A percentile compares a stretch with the other conserved stretches of the same genome.
These are phyloP conservation scores for Lamprotornis superbus DNA, from an alignment of 2,113 vertebrate genomes.

Conservation along the genomic window DNA sequence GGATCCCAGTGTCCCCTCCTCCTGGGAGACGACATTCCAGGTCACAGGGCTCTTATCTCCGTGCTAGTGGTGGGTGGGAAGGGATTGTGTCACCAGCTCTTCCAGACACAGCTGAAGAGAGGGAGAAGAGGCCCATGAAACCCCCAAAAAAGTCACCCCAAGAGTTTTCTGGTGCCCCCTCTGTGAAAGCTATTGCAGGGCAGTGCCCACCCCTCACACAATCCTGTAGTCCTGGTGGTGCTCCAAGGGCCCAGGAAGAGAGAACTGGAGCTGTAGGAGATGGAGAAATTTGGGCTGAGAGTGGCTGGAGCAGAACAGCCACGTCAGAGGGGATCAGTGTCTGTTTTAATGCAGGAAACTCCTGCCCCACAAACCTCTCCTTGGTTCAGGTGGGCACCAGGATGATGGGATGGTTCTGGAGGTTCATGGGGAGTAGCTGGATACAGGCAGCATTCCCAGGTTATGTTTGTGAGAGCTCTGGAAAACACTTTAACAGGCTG, in stretches of 20 bases:
- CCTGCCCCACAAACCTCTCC: background rate
- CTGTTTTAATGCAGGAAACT: background rate
- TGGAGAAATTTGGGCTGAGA: background rate
- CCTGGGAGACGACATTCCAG: background rate
- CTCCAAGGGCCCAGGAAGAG: background rate
- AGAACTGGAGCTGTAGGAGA: background rate
- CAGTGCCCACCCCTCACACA: accelerated
- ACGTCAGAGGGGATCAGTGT: background rate
- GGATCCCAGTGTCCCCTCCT: background rate
- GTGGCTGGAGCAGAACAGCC: background rate
- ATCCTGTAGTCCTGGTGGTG: accelerated
- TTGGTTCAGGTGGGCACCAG: background rate
- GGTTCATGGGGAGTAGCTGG: background rate
- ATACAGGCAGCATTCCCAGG: background rate
- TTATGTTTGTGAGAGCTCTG: background rate
- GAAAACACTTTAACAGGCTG: background rate
- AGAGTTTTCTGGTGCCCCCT: background rate
- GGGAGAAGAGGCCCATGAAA: background rate
- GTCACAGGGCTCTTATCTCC: background rate
- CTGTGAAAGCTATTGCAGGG: background rate
- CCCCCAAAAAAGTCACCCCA: background rate
- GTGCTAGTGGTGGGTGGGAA: accelerated
- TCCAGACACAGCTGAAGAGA: accelerated
- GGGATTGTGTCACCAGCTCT: background rate
- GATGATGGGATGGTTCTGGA: background rate